Percentiles rank a stretch among this genome's conserved stretches.
phyloP scores from a whole-genome alignment of 2,888 invertebrate genomes.

The Archips xylosteana region DNA sequence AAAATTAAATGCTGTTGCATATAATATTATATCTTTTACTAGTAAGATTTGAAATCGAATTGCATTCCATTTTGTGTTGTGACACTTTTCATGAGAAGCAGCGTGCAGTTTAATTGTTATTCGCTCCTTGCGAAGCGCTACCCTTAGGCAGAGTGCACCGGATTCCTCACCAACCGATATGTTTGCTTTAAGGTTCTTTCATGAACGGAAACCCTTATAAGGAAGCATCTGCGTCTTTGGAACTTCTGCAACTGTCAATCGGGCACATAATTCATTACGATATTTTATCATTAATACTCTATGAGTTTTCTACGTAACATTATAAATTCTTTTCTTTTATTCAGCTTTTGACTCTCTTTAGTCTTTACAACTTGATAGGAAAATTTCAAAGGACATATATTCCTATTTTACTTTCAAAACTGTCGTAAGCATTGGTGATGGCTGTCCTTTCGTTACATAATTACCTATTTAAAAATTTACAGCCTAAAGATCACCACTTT shows the following conservation, averaged over 20 bases:
- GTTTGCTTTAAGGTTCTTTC: constrained; percentile 40
- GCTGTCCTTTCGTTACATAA: too few relatives aligned
- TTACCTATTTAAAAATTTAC: too few relatives aligned
- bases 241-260: constrained; percentile 18
- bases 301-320: not conserved
- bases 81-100: too few relatives aligned
- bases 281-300: not conserved
- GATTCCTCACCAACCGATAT: constrained; percentile 33
- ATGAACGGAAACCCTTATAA: constrained; percentile 38
- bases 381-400: too few relatives aligned
- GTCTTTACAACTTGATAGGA: not conserved
- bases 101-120: not conserved
- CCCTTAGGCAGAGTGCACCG: constrained; percentile 32
- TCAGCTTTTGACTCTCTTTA: not conserved
- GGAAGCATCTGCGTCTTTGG: constrained; percentile 24
- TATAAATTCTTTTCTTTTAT: not conserved
- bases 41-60: too few relatives aligned
- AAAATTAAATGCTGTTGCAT: too few relatives aligned
- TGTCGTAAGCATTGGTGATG: too few relatives aligned
- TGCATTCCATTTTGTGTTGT: too few relatives aligned
- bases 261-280: constrained; percentile 3
- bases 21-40: too few relatives aligned
- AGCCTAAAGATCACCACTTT: too few relatives aligned
- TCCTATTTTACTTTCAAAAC: too few relatives aligned
- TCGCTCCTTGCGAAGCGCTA: constrained; percentile 17